These are phyloP conservation scores for Dorcus parallelipipedus DNA, from an alignment of 2,888 invertebrate genomes.

Conservation along the genomic window DNA sequence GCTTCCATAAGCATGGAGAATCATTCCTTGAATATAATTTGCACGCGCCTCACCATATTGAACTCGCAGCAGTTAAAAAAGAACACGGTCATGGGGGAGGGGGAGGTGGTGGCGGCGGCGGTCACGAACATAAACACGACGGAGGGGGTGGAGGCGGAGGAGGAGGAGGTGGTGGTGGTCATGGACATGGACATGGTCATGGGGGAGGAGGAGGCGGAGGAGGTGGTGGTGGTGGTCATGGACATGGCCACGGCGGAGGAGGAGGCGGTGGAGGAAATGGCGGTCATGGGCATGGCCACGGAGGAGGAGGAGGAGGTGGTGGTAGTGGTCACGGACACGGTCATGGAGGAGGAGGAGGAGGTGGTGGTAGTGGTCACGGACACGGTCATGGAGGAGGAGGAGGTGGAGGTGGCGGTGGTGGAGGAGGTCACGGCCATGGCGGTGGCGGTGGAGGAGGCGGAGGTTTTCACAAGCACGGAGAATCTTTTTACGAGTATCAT, in stretches of 20 bases:
- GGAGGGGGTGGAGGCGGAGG: constrained; percentile 2
- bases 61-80: too few relatives aligned
- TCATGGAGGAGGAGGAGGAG: constrained; percentile 2
- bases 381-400: neutral
- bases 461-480: too few relatives aligned
- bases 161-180: constrained; percentile 5
- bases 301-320: too few relatives aligned
- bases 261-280: constrained; percentile 3
- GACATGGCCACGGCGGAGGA: neutral
- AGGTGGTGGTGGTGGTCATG: neutral
- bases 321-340: neutral
- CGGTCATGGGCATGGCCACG: neutral
- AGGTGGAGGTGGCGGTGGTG: constrained; percentile 23
- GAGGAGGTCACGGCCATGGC: constrained; percentile 12
- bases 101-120: constrained; percentile 1
- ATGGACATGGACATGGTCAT: constrained; percentile 9
- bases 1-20: too few relatives aligned
- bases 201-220: neutral
- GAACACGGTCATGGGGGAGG: neutral
- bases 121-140: neutral
- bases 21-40: too few relatives aligned
- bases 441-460: neutral
- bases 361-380: constrained; percentile 17
- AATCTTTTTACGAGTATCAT: too few relatives aligned
- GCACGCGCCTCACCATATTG: too few relatives aligned